Percentiles rank a stretch among this genome's conserved stretches.
These are phyloP conservation scores for Drosophila malerkotliana DNA, from an alignment of 1,140 invertebrate genomes.

Conservation along the genomic window DNA sequence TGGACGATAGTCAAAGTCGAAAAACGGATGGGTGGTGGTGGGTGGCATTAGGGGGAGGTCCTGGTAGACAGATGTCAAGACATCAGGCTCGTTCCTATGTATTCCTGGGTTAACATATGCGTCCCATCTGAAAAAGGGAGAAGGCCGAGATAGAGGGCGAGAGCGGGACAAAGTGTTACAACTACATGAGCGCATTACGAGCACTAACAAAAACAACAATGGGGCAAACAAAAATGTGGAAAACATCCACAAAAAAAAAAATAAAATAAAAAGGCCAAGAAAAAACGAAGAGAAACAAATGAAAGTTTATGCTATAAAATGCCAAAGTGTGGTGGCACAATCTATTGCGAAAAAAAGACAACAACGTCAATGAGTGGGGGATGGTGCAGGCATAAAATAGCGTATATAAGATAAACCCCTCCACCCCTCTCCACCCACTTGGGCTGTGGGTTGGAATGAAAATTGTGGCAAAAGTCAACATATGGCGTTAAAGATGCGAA, in stretches of 20 bases:
- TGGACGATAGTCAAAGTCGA: constrained; percentile 61
- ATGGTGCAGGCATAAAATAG: constrained; percentile 75
- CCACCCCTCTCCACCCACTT: constrained; percentile 7
- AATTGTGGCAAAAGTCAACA: constrained; percentile 75
- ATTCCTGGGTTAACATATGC: constrained; percentile 55
- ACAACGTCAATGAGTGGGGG: constrained; percentile 25
- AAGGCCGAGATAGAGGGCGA: background rate
- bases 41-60: constrained; percentile 9
- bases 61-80: constrained; percentile 76
- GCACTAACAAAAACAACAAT: constrained; percentile 48
- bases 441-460: constrained; percentile 27
- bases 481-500: constrained; percentile 83
- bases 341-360: constrained; percentile 64
- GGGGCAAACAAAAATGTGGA: constrained; percentile 28
- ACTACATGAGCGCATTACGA: constrained; percentile 69
- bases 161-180: background rate
- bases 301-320: constrained; percentile 83
- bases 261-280: constrained; percentile 13
- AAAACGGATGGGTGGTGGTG: constrained; percentile 4
- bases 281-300: constrained; percentile 74
- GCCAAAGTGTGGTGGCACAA: constrained; percentile 76
- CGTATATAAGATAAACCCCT: constrained; percentile 78
- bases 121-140: constrained; percentile 37
- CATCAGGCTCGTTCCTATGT: constrained; percentile 62
- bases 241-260: constrained; percentile 20